phyloP scores from a whole-genome alignment of 2,888 invertebrate species.

The Melanostoma scalare region DNA sequence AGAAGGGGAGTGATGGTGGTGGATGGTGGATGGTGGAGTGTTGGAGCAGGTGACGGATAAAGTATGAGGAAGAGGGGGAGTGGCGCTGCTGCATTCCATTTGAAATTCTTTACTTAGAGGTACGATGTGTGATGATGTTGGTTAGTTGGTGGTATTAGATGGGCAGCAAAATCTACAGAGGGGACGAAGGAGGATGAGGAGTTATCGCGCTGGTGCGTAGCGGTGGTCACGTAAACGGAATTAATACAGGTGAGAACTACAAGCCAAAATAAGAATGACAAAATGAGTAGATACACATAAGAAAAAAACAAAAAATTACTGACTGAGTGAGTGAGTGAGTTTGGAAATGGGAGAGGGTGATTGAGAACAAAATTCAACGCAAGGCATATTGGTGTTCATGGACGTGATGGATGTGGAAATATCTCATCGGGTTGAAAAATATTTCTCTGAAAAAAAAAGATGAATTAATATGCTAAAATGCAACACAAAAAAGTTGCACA shows the following conservation, averaged over 20 bases:
- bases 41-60: constrained; percentile 3
- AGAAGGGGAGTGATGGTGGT: neutral
- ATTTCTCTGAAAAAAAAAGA: neutral
- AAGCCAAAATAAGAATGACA: constrained; percentile 62
- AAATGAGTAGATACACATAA: constrained; percentile 22
- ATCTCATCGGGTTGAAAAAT: neutral
- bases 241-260: constrained; percentile 71
- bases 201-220: constrained; percentile 67
- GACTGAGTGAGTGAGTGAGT: constrained; percentile 34
- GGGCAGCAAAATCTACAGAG: constrained; percentile 30
- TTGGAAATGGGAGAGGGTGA: constrained; percentile 1
- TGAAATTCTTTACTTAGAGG: constrained; percentile 59
- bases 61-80: constrained; percentile 20
- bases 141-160: constrained; percentile 25
- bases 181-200: constrained; percentile 1
- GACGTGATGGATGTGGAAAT: constrained; percentile 8
- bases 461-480: no score
- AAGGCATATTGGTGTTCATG: neutral
- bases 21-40: neutral
- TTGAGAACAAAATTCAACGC: constrained; percentile 12
- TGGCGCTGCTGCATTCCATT: constrained; percentile 66
- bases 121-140: constrained; percentile 50
- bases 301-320: constrained; percentile 3
- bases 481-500: no score
- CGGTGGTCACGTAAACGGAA: constrained; percentile 71